These are phyloP conservation scores for Vulpes vulpes DNA, from an alignment of 2,113 vertebrate genomes.

Conservation along the genomic window DNA sequence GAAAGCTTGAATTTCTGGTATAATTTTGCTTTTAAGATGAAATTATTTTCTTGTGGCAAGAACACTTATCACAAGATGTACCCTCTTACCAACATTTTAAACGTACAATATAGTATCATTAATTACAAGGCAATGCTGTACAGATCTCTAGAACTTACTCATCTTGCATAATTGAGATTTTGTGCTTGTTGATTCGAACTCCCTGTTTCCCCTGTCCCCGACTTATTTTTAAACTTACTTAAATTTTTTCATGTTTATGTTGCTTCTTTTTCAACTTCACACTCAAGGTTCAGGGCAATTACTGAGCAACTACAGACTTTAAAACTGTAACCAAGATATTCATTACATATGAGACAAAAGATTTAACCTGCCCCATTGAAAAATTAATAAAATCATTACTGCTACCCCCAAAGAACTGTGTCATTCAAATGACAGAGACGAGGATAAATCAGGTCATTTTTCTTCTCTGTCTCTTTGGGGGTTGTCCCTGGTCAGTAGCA, in stretches of 20 bases:
- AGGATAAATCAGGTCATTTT: neutral
- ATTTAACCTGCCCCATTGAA: neutral
- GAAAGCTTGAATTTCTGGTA: slow-evolving; percentile 12
- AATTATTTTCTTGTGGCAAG: slow-evolving; percentile 17
- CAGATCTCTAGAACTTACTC: neutral
- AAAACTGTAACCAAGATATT: slow-evolving; percentile 5
- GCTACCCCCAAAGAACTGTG: neutral
- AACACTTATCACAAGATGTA: neutral
- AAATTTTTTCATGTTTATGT: neutral
- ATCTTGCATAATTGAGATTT: neutral
- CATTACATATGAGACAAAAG: slow-evolving; percentile 7
- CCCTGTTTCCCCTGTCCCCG: neutral
- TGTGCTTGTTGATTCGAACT: neutral
- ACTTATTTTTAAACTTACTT: slow-evolving; percentile 16
- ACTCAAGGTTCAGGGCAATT: slow-evolving; percentile 25
- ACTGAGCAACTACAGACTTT: neutral
- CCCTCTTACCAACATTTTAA: neutral
- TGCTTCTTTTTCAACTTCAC: neutral
- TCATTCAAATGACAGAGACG: neutral
- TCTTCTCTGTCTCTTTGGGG: neutral
- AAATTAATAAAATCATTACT: slow-evolving; percentile 36
- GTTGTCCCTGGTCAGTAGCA: neutral
- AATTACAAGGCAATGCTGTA: neutral
- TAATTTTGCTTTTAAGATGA: slow-evolving; percentile 37
- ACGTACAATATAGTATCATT: neutral